Evolutionary conservation across 2,113 vertebrate genomes (phyloP), one percentile per base, ranked within the genome.

Genomic region (Ranitomeya imitator): DNA sequence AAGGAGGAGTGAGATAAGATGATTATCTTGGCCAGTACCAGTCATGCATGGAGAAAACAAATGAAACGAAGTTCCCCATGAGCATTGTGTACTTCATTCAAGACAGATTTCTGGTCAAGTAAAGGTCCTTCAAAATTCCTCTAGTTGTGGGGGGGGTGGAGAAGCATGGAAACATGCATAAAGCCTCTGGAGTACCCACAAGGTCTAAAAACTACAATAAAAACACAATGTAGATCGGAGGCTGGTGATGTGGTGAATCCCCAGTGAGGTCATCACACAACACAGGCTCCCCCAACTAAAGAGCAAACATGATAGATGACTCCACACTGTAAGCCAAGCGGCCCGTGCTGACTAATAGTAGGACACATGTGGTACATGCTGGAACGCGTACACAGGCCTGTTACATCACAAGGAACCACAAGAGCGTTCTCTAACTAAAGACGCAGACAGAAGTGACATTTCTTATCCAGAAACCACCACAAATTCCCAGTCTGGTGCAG

Each of bases 221-320:
- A 11, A 10, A 67, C 23, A 71, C 67, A 71, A 26, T 14, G 26
- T 11, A 26, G 3, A 12, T 31, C 67, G 14, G 21, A 23, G 9
- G 21, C 21, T 2, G 63, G 7, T 9, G 45, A 37, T 52, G 15
- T 80, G 52, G 55, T 82, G 31, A 82, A 45, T 19, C 80, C 54
- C 60, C 80, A 65, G 60, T 82, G 80, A 82, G 12, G 80, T 82
- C 60, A 82, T 82, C 31, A 61, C 9, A 57, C 14, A 37, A 31
- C 2, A 59, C 51, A 61, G 2, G 45, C 16, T 18, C 26, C 55
- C 16, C 26, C 1, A 80, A 8, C 12, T 59, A 60, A 31, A 16
- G 52, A 14, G 79, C 14, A 23, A n/a, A 11, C 23, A 9, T 11
- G 37, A 51, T 7, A 51, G 54, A 79, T 2, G 54, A 5, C 76